Percentiles rank a stretch among this genome's conserved stretches.
These are phyloP conservation scores for Hippocampus kuda DNA, from an alignment of 2,797 vertebrate genomes.

Conservation along the genomic window DNA sequence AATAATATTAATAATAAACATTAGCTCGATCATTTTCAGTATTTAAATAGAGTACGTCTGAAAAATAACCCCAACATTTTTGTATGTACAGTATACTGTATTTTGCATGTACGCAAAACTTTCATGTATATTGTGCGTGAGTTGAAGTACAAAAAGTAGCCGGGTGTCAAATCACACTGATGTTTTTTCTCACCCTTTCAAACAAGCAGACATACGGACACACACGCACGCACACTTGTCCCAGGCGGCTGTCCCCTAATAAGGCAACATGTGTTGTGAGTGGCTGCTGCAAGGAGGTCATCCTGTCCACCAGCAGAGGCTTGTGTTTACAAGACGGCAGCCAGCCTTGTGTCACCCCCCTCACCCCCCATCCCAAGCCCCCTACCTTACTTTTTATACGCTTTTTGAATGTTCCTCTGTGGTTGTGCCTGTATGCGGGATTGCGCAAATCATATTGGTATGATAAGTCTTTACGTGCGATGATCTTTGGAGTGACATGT, in stretches of 20 bases:
- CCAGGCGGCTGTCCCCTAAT: constrained; percentile 44
- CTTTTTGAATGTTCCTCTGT: constrained; percentile 6
- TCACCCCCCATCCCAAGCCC: not conserved
- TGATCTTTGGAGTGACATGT: not conserved
- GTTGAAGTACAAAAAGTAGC: constrained; percentile 6
- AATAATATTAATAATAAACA: too few relatives aligned
- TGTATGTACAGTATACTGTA: too few relatives aligned
- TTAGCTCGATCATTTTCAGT: too few relatives aligned
- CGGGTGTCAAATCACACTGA: constrained; percentile 7
- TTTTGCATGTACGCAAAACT: not conserved
- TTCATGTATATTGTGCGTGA: not conserved
- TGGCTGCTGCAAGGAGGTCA: constrained; percentile 57
- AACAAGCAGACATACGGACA: constrained; percentile 20
- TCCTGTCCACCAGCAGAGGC: constrained; percentile 27
- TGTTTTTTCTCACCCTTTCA: constrained; percentile 42
- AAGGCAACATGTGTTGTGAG: constrained; percentile 65
- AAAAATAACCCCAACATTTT: too few relatives aligned
- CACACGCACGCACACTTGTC: constrained; percentile 15
- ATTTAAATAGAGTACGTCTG: too few relatives aligned
- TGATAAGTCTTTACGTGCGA: not conserved
- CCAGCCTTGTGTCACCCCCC: constrained; percentile 19
- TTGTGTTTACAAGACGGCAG: constrained; percentile 45
- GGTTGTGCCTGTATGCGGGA: not conserved
- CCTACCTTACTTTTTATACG: not conserved
- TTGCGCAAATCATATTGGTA: not conserved